Base-by-base conservation (phyloP, 2,888 invertebrate species). In the Epinotia ramella region DNA sequence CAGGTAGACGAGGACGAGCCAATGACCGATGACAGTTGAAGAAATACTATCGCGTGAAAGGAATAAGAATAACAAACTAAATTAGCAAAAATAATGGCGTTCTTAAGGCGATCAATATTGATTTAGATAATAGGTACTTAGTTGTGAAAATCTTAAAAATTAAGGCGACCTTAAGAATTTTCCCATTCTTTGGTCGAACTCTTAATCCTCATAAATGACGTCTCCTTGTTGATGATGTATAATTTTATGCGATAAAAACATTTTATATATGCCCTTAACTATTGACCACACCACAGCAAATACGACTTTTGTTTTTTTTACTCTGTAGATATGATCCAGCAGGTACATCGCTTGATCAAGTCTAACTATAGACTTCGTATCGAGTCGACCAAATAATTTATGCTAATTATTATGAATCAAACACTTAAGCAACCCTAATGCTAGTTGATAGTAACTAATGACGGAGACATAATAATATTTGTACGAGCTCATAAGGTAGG, bases 1-100 rank as follows among this genome's bases (percentile, higher is more conserved):
- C 89, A 89, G 88, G 88, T 88, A 89, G 83, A 76, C 71, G 62
- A 64, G 82, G 81, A 72, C 79, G 70, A 63, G 77, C 76, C 73
- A 79, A 78, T 63, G 75, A 69, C 69, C 63, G 81, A 77, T 28
- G 70, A 53, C 18, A n/a, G 20, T 16, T 49, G n/a, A 70, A 71
- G 53, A 71, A 70, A 62, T 18, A 28, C 13, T 12, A n/a, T 20
- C 28, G 24, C 46, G 28, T 40, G 4, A 53, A 28, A 49, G 62
- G 28, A 46, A 28, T 59, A 62, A 53, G 5, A 62, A 62, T 63
- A 63, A 49, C 13, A 4, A 53, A 13, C 18, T 63, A 69, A 44
- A 69, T 44, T 46, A n/a, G 44, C 11, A 60, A 44, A 33, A 62
- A 33, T n/a, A 62, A 33, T 28, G 33, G 28, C 62, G 3, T 24